Percentiles rank a stretch among this genome's conserved stretches.
These are phyloP conservation scores for Phalera bucephala DNA, from an alignment of 2,888 invertebrate genomes.

Conservation along the genomic window DNA sequence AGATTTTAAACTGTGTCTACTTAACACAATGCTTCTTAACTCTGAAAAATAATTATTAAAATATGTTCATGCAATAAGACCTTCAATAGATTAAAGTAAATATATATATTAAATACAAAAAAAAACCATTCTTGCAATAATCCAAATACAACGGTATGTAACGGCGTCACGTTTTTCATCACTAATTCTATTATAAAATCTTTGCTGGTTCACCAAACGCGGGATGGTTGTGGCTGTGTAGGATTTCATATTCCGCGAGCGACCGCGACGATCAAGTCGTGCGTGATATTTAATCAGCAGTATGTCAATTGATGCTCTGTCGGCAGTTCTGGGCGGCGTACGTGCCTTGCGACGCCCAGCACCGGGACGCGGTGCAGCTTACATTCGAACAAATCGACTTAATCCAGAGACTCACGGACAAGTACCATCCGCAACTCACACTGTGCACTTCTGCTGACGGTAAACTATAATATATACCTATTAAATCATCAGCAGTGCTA, in stretches of 20 bases:
- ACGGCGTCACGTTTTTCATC: conserved; percentile 23
- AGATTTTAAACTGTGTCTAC: no score
- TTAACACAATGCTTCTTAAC: no score
- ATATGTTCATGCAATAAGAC: no score
- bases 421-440: conserved; percentile 90
- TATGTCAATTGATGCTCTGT: conserved; percentile 34
- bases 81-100: no score
- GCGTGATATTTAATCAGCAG: conserved; percentile 64
- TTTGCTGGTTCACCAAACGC: conserved; percentile 42
- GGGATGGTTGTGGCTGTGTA: conserved; percentile 22
- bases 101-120: no score
- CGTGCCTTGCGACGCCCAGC: conserved; percentile 91
- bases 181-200: conserved; percentile 35
- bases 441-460: conserved; percentile 91
- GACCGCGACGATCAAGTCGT: conserved; percentile 46
- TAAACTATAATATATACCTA: no score
- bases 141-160: no score
- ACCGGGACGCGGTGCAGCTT: conserved; percentile 92
- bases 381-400: conserved; percentile 94
- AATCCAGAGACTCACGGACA: conserved; percentile 90
- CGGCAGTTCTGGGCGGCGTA: conserved; percentile 94
- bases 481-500: no score
- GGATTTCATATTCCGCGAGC: conserved; percentile 51
- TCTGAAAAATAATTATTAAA: no score
- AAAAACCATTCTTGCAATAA: no score